Base-by-base conservation (phyloP, 1,140 invertebrate genomes). In the Chionoecetes opilio region DNA sequence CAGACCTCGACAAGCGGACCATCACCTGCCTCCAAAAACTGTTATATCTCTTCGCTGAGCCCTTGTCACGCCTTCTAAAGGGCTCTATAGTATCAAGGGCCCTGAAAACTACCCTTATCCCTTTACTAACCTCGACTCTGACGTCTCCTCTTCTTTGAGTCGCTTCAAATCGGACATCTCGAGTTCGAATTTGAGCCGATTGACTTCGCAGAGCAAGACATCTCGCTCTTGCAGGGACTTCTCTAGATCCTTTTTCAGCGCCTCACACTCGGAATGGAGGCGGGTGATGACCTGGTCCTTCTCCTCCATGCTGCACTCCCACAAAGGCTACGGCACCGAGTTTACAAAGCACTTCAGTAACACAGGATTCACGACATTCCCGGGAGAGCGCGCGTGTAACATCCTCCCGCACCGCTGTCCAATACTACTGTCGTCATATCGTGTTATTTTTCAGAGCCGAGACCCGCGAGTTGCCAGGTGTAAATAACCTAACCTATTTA, bases 121-220 rank as follows among this genome's bases (percentile, higher is more conserved):
- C 87, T 46, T 53, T 26, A 84, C 87, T 93, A 86, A 96, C 96
- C 96, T 96, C 91, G 75, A 84, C 63, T 95, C 96, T 37, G 87
- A 85, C 82, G 93, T 95, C 87, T 95, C 96, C 82, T 96, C 96
- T 95, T 96, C 96, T 53, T 96, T 96, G 82, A 96, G 94, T 63
- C 96, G 96, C 82, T 96, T 96, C 46, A 97, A 96, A 93, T 96
- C 96, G 82, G 96, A 96, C 96, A 97, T 96, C 95, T 97, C 96
- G 91, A 97, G 91, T 96, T 97, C 96, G 90, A 97, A 97, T 75
- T 96, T 96, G 90, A 97, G 96, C 93, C 96, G 96, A 95, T 96
- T 97, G 34, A 97, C 96, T 95, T 97, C 96, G 88, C 96, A 97
- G 21, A 96, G 93, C n/a, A 97, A 93, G 29, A 94, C 96, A 96